Percentiles rank a stretch among this genome's conserved stretches.
These are phyloP conservation scores for Atrina japonica DNA, from an alignment of 2,888 invertebrate species.

Conservation along the genomic window DNA sequence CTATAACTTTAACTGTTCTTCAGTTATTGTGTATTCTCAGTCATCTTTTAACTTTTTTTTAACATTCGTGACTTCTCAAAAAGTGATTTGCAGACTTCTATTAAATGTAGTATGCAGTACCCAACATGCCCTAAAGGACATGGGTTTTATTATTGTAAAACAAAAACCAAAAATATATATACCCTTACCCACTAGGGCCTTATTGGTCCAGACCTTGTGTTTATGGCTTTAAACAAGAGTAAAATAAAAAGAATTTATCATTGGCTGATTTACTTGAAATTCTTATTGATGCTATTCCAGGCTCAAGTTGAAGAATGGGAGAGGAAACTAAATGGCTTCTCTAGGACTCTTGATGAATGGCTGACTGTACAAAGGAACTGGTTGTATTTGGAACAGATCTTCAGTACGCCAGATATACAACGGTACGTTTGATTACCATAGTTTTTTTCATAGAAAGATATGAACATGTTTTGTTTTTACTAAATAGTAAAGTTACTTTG, in stretches of 20 bases:
- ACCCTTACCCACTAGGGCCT: not conserved
- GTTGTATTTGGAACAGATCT: slow-evolving; percentile 80
- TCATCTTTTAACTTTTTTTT: too few relatives aligned
- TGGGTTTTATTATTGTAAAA: too few relatives aligned
- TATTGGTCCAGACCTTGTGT: not conserved
- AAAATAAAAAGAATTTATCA: not conserved
- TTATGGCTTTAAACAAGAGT: not conserved
- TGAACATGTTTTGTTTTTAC: not conserved
- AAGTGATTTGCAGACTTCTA: too few relatives aligned
- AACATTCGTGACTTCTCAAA: too few relatives aligned
- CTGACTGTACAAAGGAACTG: slow-evolving; percentile 80
- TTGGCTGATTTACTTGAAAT: not conserved
- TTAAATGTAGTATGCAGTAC: too few relatives aligned
- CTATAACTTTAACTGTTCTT: too few relatives aligned
- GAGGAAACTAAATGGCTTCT: slow-evolving; percentile 77
- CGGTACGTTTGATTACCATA: slow-evolving; percentile 62
- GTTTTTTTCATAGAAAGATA: not conserved
- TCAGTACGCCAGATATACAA: slow-evolving; percentile 80
- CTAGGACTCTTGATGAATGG: slow-evolving; percentile 80
- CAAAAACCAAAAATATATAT: not conserved
- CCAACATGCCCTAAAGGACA: too few relatives aligned
- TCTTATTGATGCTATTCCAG: slow-evolving; percentile 33
- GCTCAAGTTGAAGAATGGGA: slow-evolving; percentile 80
- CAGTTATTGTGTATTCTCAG: too few relatives aligned
- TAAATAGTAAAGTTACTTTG: too few relatives aligned